Evolutionary conservation across 2,797 vertebrate genomes (phyloP).

Genomic region (Centroberyx gerrardi): DNA sequence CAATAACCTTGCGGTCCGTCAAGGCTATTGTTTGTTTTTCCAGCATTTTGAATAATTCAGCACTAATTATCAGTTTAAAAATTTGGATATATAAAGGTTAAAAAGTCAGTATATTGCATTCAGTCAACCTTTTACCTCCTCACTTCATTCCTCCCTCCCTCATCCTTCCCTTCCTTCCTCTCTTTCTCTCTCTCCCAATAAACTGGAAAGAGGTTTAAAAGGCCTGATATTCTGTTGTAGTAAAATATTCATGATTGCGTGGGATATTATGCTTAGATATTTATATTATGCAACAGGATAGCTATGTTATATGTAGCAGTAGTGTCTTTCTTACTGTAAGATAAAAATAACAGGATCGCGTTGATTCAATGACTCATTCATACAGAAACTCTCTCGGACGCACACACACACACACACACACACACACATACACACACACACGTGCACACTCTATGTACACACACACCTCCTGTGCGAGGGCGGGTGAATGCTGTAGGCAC

Average conservation of each 20-base stretch:
- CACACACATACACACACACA: conserved; percentile 17
- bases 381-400: conserved; percentile 31
- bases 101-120: not conserved
- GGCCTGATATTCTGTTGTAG: not conserved
- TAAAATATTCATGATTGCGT: conserved; percentile 17
- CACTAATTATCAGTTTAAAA: not conserved
- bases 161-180: not conserved
- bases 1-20: not conserved
- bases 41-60: not conserved
- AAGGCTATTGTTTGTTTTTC: not conserved
- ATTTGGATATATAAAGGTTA: not conserved
- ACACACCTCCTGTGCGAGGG: conserved; percentile 44
- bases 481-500: conserved; percentile 50
- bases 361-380: conserved; percentile 64
- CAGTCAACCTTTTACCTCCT: not conserved
- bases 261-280: conserved; percentile 22
- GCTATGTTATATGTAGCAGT: conserved; percentile 28
- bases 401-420: conserved; percentile 31
- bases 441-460: conserved; percentile 18
- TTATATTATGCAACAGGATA: conserved; percentile 35
- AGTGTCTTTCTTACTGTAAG: conserved; percentile 56
- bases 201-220: not conserved
- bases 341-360: conserved; percentile 60
- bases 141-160: not conserved
- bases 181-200: not conserved